Evolutionary conservation across 1,140 invertebrate species (phyloP).

Genomic region (Eciton burchellii): DNA sequence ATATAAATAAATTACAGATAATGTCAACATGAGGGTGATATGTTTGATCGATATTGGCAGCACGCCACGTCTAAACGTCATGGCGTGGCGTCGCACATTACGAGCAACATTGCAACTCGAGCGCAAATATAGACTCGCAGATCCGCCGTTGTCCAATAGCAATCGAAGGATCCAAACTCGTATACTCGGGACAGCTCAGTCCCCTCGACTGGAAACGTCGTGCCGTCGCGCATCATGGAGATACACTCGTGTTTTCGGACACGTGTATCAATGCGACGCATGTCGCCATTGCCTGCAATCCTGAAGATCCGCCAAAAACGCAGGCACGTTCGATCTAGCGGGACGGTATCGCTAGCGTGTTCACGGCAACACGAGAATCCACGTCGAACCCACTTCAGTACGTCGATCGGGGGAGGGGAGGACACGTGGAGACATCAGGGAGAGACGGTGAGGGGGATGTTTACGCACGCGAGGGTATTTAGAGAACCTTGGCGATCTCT

Average conservation of each 20-base stretch:
- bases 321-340: background rate
- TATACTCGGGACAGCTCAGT: constrained; percentile 1
- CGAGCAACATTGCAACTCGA: constrained; percentile 2
- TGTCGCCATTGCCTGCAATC: background rate
- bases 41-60: constrained; percentile 52
- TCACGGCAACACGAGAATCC: background rate
- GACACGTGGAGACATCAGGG: background rate
- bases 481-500: background rate
- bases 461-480: background rate
- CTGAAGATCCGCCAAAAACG: background rate
- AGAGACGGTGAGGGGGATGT: background rate
- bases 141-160: background rate
- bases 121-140: constrained; percentile 34
- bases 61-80: constrained; percentile 26
- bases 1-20: constrained; percentile 43
- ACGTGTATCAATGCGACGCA: background rate
- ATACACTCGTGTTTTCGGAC: background rate
- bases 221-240: background rate
- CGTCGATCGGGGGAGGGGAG: background rate
- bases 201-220: background rate
- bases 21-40: constrained; percentile 22
- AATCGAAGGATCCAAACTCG: constrained; percentile 23
- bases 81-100: constrained; percentile 16
- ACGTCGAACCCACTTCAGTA: background rate
- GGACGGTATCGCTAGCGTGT: background rate